Evolutionary conservation across 2,797 vertebrate genomes (phyloP).

Genomic region (Enoplosus armatus): DNA sequence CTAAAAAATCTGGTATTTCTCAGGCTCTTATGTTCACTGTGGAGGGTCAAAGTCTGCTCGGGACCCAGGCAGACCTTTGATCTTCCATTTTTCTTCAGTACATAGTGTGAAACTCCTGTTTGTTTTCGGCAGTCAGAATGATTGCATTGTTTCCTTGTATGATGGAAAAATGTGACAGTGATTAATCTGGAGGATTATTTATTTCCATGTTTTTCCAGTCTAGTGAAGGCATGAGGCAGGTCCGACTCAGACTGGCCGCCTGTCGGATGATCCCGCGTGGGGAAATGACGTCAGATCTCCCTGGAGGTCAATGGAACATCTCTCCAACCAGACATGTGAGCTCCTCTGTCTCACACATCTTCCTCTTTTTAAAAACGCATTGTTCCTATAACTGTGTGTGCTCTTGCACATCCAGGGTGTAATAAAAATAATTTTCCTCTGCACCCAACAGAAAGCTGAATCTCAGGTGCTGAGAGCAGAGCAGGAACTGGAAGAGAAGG

Average conservation of each 20-base stretch:
- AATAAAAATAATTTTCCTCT: slow-evolving; percentile 45
- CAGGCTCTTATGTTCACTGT: neutral
- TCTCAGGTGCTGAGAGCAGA: slow-evolving; percentile 32
- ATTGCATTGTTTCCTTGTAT: slow-evolving; percentile 27
- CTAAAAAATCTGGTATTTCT: neutral
- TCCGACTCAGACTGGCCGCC: slow-evolving; percentile 88
- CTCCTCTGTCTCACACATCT: slow-evolving; percentile 26
- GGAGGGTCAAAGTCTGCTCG: neutral
- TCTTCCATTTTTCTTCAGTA: neutral
- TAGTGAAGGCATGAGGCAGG: slow-evolving; percentile 84
- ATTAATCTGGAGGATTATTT: slow-evolving; percentile 48
- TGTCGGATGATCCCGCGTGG: slow-evolving; percentile 76
- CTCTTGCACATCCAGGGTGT: neutral
- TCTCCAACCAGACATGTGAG: slow-evolving; percentile 85
- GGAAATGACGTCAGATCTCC: slow-evolving; percentile 72
- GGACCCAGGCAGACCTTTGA: neutral
- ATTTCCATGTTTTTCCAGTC: slow-evolving; percentile 79
- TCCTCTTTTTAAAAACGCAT: slow-evolving; percentile 58
- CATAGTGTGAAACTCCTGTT: neutral
- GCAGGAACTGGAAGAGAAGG: slow-evolving; percentile 34
- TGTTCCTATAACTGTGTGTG: slow-evolving; percentile 5
- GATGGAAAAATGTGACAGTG: slow-evolving; percentile 55
- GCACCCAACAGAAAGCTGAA: slow-evolving; percentile 71
- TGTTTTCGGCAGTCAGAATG: neutral
- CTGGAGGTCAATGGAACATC: slow-evolving; percentile 79